Base-by-base conservation (phyloP, 2,797 vertebrate species). In the Anguilla megastoma region DNA sequence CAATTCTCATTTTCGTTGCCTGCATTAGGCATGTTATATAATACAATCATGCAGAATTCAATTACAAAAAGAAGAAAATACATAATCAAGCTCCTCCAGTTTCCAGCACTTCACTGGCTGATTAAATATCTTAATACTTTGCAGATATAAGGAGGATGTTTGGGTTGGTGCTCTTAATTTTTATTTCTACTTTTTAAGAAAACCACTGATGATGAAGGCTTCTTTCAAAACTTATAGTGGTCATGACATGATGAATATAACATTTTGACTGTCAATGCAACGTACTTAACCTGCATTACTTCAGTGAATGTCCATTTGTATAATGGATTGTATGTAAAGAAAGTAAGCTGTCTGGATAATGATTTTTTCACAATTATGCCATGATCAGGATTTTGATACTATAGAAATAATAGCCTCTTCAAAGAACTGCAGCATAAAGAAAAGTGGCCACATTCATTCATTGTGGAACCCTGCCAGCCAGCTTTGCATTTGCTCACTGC, bases 41-140 rank as follows among this genome's bases (percentile, higher is more conserved):
- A 79, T 54, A 76, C 86, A 86, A 79, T 54, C 50, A 50, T 12
- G 69, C 69, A 10, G 69, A 74, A 74, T 74, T 74, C 27, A 74
- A 33, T 74, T 74, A 74, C 10, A 74, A 33, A 33, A 74, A 74
- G 30, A 36, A 74, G 30, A 74, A 74, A 74, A 74, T 33, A 74
- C 27, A 74, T 33, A 10, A 30, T 52, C 45, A 33, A 71, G 63
- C 69, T n/a, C 85, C 45, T 66, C 21, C 30, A 36, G 45, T 50
- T 86, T 33, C 85, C 66, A 18, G 18, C 63, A 50, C 24, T 85
- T 60, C 41, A 10, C 36, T 50, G 66, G 63, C 50, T 50, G 45
- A 86, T 74, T 86, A 86, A 86, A 86, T 71, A 74, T 86, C 45
- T 50, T 52, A 86, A 74, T 86, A 27, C 69, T 10, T 36, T 10